Evolutionary conservation across 2,888 invertebrate genomes (phyloP), one percentile per base, ranked within the genome.

Genomic region (Glyphotaelius pellucidus): DNA sequence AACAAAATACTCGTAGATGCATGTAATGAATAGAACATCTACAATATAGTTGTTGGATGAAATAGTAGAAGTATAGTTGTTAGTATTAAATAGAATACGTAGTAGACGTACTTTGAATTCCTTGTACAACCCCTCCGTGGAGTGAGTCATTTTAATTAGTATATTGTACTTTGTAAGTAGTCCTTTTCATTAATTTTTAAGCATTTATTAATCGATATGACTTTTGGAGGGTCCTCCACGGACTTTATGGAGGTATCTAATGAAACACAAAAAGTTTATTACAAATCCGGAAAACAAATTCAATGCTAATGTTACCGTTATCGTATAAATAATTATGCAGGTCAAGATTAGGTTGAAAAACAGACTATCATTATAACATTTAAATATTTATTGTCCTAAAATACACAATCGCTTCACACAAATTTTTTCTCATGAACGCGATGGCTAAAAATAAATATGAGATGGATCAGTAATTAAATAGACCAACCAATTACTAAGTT

Each of bases 391-490:
- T 89, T 84, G 91, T 84, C 89, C 81, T 81, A 81, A 80, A 88
- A 88, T 32, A 88, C 38, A 83, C 38, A 80, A 88, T 47, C 88
- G 47, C 4, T 88, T 81, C 25, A 79, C 52, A n/a, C 47, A 32
- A 15, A 11, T 14, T 5, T 89, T 81, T 88, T 86, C 42, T 91
- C 30, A 80, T 79, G 38, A 80, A 30, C 67, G 25, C 47, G 52
- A 67, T 67, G n/a, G 25, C 67, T 1, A 67, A 67, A n/a, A 67
- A 89, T 35, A 92, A 91, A 85, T 67, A 15, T 87, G 90, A 80
- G 91, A 90, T 91, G 92, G 92, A 89, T 85, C 90, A 90, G 38
- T 90, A 83, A 90, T 84, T 92, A 92, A 90, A 90, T 91, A 47
- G 92, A 35, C 38, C 92, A 91, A 91, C 91, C 90, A 90, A 85